These are phyloP conservation scores for Phalacrocorax pelagicus DNA, from an alignment of 2,113 vertebrate genomes.

Conservation along the genomic window DNA sequence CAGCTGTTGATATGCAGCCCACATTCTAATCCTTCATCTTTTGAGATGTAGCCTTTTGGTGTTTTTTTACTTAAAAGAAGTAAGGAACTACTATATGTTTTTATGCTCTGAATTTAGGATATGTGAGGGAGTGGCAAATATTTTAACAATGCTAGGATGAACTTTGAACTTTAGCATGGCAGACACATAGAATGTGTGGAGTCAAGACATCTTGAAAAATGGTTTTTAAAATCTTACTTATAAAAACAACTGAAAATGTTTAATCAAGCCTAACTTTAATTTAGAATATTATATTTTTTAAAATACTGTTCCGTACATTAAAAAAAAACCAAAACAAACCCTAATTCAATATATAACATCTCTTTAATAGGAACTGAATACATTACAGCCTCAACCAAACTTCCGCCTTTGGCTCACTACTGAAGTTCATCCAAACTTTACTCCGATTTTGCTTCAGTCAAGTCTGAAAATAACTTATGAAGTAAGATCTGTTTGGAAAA, in stretches of 20 bases:
- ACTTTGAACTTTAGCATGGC: neutral
- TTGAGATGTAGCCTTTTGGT: neutral
- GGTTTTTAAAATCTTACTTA: neutral
- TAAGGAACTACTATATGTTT: neutral
- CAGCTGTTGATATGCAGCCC: neutral
- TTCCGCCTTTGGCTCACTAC: constrained; percentile 98
- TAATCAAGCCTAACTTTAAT: neutral
- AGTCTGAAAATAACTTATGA: constrained; percentile 97
- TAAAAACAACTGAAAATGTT: neutral
- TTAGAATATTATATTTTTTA: neutral
- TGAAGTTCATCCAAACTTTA: constrained; percentile 91
- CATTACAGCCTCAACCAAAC: constrained; percentile 84
- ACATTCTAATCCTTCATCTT: neutral
- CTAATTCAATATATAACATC: neutral
- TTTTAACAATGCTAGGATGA: neutral
- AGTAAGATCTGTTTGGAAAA: constrained; percentile 71
- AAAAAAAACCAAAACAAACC: neutral
- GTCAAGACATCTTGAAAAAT: neutral
- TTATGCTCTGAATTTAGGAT: neutral
- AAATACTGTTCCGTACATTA: neutral
- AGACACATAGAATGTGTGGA: neutral
- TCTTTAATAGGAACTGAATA: constrained; percentile 87
- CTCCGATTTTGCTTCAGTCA: constrained; percentile 91
- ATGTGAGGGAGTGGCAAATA: neutral
- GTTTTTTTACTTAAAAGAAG: neutral